phyloP scores from a whole-genome alignment of 2,113 vertebrate genomes.

The Scolopax mira region DNA sequence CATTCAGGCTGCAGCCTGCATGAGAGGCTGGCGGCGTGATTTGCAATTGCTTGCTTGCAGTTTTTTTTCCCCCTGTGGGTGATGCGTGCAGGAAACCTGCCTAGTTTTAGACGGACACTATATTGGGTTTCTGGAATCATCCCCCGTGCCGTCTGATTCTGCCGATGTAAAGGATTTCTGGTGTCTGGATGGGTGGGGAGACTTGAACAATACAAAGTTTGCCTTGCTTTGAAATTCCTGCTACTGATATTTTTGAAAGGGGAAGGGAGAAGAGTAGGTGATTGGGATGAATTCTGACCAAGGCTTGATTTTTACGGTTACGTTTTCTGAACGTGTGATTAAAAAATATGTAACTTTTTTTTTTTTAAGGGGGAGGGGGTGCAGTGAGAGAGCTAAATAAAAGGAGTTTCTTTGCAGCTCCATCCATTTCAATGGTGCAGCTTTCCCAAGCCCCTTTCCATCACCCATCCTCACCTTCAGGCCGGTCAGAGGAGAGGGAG shows the following conservation, averaged over 20 bases:
- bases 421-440: conserved; percentile 85
- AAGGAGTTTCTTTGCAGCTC: conserved; percentile 51
- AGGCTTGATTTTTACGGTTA: neutral
- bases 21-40: neutral
- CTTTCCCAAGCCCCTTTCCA: conserved; percentile 76
- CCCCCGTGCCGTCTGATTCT: neutral
- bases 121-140: conserved; percentile 48
- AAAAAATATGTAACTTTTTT: neutral
- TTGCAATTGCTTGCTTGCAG: conserved; percentile 61
- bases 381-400: neutral
- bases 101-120: conserved; percentile 17
- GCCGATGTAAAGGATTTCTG: conserved; percentile 24
- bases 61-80: neutral
- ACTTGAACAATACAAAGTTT: neutral
- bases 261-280: neutral
- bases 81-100: conserved; percentile 19
- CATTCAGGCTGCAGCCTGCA: neutral
- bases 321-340: rapidly evolving
- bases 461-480: conserved; percentile 71
- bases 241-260: neutral
- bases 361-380: neutral
- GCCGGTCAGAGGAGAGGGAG: conserved; percentile 59
- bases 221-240: neutral
- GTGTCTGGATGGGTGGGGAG: conserved; percentile 3
- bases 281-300: neutral